phyloP scores from a whole-genome alignment of 2,113 vertebrate species.

The Odobenus rosmarus region DNA sequence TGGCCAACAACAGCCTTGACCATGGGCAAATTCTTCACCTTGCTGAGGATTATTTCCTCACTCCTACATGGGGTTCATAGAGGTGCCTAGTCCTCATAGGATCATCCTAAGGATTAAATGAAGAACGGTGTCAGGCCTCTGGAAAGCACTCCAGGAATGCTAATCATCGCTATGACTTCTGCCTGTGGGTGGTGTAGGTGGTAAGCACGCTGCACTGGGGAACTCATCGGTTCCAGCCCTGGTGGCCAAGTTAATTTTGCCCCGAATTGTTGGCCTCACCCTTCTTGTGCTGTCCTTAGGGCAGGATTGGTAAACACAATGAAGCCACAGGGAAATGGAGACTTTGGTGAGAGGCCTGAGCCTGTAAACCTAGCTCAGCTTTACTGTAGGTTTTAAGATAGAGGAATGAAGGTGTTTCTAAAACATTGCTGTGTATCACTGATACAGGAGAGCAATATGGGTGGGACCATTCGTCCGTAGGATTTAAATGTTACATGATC shows the following conservation, averaged over 20 bases:
- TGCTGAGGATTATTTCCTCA: background rate
- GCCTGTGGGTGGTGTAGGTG: background rate
- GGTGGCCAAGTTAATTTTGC: background rate
- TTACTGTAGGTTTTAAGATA: background rate
- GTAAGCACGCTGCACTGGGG: background rate
- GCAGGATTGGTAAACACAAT: background rate
- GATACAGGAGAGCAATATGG: background rate
- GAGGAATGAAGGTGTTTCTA: background rate
- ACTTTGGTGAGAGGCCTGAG: background rate
- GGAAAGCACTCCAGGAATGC: conserved; percentile 35
- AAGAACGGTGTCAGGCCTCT: background rate
- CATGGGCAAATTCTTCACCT: background rate
- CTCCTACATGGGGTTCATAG: background rate
- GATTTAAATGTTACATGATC: conserved; percentile 1
- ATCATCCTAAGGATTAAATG: background rate
- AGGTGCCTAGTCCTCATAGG: background rate
- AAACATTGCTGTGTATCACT: background rate
- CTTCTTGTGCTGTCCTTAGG: background rate
- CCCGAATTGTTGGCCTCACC: background rate
- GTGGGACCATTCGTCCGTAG: background rate
- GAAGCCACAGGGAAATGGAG: accelerated
- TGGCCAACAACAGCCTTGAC: background rate
- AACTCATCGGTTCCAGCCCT: background rate
- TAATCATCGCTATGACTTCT: background rate
- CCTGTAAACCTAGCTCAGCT: background rate